These are phyloP conservation scores for Drosophila albomicans DNA, from an alignment of 1,140 invertebrate genomes.

Conservation along the genomic window DNA sequence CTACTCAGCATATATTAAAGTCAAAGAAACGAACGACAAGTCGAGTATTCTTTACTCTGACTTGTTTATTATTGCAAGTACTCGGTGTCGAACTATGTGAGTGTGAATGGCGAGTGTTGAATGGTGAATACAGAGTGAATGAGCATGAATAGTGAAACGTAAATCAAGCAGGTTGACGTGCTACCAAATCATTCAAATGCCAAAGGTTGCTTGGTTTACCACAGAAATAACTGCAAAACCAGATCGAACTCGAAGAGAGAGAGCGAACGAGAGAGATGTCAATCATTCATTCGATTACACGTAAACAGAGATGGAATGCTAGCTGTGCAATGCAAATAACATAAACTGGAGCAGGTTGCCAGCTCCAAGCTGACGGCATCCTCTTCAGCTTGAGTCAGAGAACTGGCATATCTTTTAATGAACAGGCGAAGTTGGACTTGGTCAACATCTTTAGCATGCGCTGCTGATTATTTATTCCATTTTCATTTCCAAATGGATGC, in stretches of 20 bases:
- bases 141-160: conserved; percentile 33
- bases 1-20: neutral
- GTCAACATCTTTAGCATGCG: conserved; percentile 1
- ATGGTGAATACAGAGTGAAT: neutral
- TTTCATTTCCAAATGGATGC: conserved; percentile 28
- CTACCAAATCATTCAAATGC: conserved; percentile 36
- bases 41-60: neutral
- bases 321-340: neutral
- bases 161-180: conserved; percentile 52
- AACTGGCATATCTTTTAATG: conserved; percentile 1
- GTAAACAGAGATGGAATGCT: neutral
- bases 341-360: neutral
- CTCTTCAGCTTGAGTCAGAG: neutral
- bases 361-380: neutral
- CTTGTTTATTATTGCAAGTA: conserved; percentile 48
- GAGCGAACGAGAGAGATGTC: conserved; percentile 1
- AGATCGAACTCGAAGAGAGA: neutral
- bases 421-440: neutral
- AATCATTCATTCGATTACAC: conserved; percentile 10
- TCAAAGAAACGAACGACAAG: neutral
- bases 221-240: conserved; percentile 2
- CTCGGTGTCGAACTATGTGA: conserved; percentile 14
- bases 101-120: neutral
- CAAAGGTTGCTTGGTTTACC: conserved; percentile 21
- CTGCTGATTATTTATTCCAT: conserved; percentile 22